Evolutionary conservation across 2,113 vertebrate genomes (phyloP), one percentile per base, ranked within the genome.

Genomic region (Cyphotilapia sp.): DNA sequence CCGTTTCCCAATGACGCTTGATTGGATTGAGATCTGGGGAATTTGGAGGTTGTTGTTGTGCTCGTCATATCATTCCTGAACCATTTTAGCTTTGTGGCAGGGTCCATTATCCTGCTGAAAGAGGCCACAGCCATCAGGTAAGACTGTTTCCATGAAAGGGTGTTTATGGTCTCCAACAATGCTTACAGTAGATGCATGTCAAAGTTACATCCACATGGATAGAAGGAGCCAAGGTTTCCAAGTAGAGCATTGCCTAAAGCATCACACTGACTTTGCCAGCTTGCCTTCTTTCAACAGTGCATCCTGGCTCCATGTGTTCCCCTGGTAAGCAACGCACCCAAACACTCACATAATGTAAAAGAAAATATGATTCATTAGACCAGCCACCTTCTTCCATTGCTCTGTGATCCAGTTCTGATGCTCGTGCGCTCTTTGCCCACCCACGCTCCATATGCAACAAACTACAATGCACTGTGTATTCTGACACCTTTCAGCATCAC

Each of bases 321-420:
- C 0, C 59, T 35, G 4, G 33, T 38, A 38, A 40, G 2, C 11
- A 40, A 69, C 0, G 0, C 1, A 66, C 19, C 0, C 9, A 0
- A 10, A n/a, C 61, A 38, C 0, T 0, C 17, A 66, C 33, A 69
- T 22, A 38, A 66, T 22, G 10, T 66, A 69, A 38, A 22, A 69
- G 7, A 69, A 1, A 69, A 38, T 38, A 22, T 69, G 11, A 40
- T 4, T 69, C 35, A 2, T 69, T 40, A 69, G 35, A 40, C 35
- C 63, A 40, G 3, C 19, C 19, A 40, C 7, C 35, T 40, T 69
- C 63, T 5, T 0, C 63, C 33, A 40, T 40, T 9, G 7, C 19
- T 69, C 63, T 69, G 4, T 13, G 1, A 22, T 69, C 63, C 19
- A 69, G 61, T 38, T 69, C 61, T 69, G 11, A 38, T 69, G 0